Evolutionary conservation across 2,888 invertebrate genomes (phyloP), one percentile per base, ranked within the genome.

Genomic region (Amphimallon solstitiale): DNA sequence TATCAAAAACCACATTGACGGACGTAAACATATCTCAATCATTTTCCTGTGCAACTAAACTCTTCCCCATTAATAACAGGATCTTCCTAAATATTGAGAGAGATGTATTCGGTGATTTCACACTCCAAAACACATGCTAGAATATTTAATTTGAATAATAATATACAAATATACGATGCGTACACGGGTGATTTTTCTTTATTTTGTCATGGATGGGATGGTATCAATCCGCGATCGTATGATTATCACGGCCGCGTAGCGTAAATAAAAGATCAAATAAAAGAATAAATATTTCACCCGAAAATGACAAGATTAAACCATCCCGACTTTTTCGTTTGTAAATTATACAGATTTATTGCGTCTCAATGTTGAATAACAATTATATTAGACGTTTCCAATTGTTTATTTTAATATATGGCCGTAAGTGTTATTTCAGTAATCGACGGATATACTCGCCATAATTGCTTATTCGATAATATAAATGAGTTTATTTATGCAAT

Each of bases 391-490:
- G 43, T 12, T 45, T 43, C 43, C 12, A n/a, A 34, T 43, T 43
- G 7, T 43, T 43, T 23, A 43, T 45, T 59, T 59, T 23, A 29
- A 15, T 9, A 52, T 52, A 37, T 52, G 17, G 19, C 19, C 9
- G 29, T 23, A 29, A 38, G 43, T 43, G 56, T 43, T 59, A 59
- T 59, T 59, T 59, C 29, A 43, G 56, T 45, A 43, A 59, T 59
- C 29, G 43, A 43, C 56, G 56, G 56, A 59, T 59, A 43, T 40
- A 59, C 56, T 59, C 3, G 56, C 29, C 14, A 43, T 59, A 59
- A 43, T 59, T 59, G 56, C 56, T 59, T 59, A 59, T 59, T 59
- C 43, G 43, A 59, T 29, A 29, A 29, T 56, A 56, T 56, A 49
- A 23, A 29, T 10, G 48, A 49, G 48, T 49, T 49, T 49, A 49